phyloP scores from a whole-genome alignment of 2,888 invertebrate genomes.

The Rhorus exstirpatorius region DNA sequence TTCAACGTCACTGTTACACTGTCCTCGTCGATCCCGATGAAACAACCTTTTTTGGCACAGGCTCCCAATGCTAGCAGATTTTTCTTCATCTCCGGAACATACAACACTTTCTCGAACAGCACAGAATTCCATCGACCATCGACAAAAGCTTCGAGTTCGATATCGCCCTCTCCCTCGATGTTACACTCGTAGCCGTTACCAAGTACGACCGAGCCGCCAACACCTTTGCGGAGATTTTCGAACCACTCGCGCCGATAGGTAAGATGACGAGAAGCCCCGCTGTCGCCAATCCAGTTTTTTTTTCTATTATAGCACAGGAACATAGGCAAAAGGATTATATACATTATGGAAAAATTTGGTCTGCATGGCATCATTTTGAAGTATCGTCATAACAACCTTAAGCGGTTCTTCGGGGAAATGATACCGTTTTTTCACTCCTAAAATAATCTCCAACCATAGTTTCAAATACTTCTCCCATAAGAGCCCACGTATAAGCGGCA shows the following conservation, averaged over 20 bases:
- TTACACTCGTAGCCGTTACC: conserved; percentile 61
- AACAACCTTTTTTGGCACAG: conserved; percentile 59
- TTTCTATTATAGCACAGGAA: too few relatives aligned
- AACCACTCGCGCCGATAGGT: conserved; percentile 71
- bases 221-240: conserved; percentile 56
- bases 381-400: too few relatives aligned
- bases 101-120: conserved; percentile 57
- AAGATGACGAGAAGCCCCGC: conserved; percentile 68
- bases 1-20: conserved; percentile 45
- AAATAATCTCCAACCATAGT: too few relatives aligned
- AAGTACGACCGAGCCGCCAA: conserved; percentile 60
- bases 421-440: too few relatives aligned
- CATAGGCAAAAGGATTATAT: too few relatives aligned
- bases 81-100: conserved; percentile 67
- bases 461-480: too few relatives aligned
- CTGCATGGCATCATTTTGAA: too few relatives aligned
- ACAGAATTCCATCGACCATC: conserved; percentile 60
- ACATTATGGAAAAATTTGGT: too few relatives aligned
- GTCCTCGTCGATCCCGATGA: conserved; percentile 51
- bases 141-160: conserved; percentile 64
- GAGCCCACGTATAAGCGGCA: too few relatives aligned
- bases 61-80: conserved; percentile 60
- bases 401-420: too few relatives aligned
- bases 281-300: conserved; percentile 70
- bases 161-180: conserved; percentile 56